Conservation (phyloP, 1,140 invertebrate species). For the Drosophila virilis region DNA sequence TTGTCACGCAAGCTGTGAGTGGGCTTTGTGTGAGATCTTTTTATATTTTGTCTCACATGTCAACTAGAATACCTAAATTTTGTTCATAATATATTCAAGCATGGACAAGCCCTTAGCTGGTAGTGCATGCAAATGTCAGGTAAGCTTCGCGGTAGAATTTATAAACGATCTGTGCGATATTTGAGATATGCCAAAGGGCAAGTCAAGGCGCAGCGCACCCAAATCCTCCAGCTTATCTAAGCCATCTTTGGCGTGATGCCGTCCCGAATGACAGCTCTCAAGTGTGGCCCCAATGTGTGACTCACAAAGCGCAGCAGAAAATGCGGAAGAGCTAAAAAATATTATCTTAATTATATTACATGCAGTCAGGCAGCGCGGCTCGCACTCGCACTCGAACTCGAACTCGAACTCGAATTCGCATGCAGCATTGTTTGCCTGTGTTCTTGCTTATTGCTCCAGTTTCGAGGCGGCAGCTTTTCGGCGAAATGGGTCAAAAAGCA, state of each 20-base stretch:
- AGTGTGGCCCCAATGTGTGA: slow-evolving; percentile 40
- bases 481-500: slow-evolving; percentile 75
- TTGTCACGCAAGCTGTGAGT: slow-evolving; percentile 1
- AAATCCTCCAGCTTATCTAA: slow-evolving; percentile 36
- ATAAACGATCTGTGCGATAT: slow-evolving; percentile 7
- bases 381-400: slow-evolving; percentile 34
- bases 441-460: slow-evolving; percentile 55
- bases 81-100: not conserved
- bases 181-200: slow-evolving; percentile 64
- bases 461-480: slow-evolving; percentile 40
- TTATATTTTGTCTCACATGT: not conserved
- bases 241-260: slow-evolving; percentile 50
- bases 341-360: slow-evolving; percentile 79
- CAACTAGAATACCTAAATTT: slow-evolving; percentile 18
- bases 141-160: not conserved
- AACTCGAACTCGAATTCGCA: slow-evolving; percentile 35
- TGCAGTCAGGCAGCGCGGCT: slow-evolving; percentile 41
- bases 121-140: slow-evolving; percentile 12
- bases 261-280: slow-evolving; percentile 67
- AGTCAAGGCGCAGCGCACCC: slow-evolving; percentile 36
- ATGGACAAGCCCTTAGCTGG: slow-evolving; percentile 2
- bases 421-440: slow-evolving; percentile 10
- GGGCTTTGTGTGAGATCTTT: not conserved
- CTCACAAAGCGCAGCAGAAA: slow-evolving; percentile 58
- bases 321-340: slow-evolving; percentile 56